Evolutionary conservation across 2,888 invertebrate species (phyloP).

Genomic region (Drosophila anomalata): DNA sequence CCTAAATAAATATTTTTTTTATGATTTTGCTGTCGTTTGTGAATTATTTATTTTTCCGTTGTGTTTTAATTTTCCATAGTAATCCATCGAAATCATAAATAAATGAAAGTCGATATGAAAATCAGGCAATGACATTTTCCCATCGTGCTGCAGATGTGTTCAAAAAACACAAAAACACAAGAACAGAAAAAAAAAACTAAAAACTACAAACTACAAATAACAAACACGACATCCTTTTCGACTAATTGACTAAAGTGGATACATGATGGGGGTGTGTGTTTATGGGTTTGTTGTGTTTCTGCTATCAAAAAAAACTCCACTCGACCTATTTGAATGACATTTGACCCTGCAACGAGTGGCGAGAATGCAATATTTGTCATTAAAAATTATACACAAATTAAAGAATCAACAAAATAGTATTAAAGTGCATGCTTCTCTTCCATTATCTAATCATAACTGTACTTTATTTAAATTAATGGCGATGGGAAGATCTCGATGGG

Average conservation of each 20-base stretch:
- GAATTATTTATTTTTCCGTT: slow-evolving; percentile 26
- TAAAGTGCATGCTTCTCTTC: too few species aligned
- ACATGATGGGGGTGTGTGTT: slow-evolving; percentile 27
- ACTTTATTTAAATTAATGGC: too few species aligned
- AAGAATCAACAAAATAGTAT: neutral
- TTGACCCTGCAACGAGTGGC: slow-evolving; percentile 33
- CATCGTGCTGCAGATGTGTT: neutral
- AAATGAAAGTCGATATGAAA: slow-evolving; percentile 56
- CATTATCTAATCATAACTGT: too few species aligned
- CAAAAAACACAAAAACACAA: neutral
- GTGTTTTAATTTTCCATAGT: slow-evolving; percentile 42
- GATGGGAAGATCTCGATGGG: too few species aligned
- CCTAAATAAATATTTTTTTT: slow-evolving; percentile 66
- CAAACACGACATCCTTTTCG: slow-evolving; percentile 53
- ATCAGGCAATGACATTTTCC: slow-evolving; percentile 24
- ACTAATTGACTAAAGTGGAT: slow-evolving; percentile 73
- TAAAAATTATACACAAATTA: slow-evolving; percentile 7
- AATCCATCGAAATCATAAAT: slow-evolving; percentile 61
- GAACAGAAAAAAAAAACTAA: slow-evolving; percentile 14
- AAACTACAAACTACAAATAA: slow-evolving; percentile 14
- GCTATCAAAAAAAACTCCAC: slow-evolving; percentile 44
- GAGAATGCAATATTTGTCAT: neutral
- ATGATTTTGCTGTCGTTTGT: slow-evolving; percentile 44
- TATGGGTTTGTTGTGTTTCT: neutral
- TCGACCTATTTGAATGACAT: slow-evolving; percentile 62